A percentile compares a stretch with the other conserved stretches of the same genome.
Evolutionary conservation across 2,113 vertebrate species (phyloP).

Genomic region (Ptychochromis oligacanthus): DNA sequence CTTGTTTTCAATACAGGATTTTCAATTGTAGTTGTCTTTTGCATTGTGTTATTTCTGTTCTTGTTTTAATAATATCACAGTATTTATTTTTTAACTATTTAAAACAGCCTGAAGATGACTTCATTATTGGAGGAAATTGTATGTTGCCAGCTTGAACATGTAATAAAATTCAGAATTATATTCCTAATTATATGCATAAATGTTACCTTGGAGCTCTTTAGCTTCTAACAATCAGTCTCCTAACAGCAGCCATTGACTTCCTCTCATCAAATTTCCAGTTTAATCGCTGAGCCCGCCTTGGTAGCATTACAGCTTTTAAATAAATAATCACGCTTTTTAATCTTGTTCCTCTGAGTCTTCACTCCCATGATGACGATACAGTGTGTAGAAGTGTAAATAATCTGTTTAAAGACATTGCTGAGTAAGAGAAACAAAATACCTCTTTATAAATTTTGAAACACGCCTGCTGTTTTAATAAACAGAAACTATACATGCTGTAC

Average conservation of each 20-base stretch:
- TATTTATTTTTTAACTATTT: no score
- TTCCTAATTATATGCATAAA: not conserved
- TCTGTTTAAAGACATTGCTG: not conserved
- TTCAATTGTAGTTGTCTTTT: no score
- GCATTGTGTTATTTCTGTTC: no score
- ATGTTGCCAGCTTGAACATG: no score
- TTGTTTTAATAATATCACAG: no score
- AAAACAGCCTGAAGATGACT: no score
- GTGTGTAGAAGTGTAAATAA: not conserved
- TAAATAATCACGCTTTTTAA: conserved; percentile 37
- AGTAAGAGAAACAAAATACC: not conserved
- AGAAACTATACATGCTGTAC: not conserved
- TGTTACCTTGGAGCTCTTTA: not conserved
- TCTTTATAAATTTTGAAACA: not conserved
- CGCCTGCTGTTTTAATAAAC: not conserved
- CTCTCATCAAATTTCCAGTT: not conserved
- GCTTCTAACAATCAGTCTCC: not conserved
- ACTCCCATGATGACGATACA: not conserved
- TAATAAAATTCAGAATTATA: not conserved
- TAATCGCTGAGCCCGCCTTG: conserved; percentile 2
- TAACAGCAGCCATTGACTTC: not conserved
- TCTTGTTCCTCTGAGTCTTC: not conserved
- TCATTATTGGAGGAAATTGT: no score
- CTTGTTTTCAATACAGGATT: no score
- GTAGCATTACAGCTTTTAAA: conserved; percentile 34